Evolutionary conservation across 2,888 invertebrate species (phyloP).

Genomic region (Temnothorax unifasciatus): DNA sequence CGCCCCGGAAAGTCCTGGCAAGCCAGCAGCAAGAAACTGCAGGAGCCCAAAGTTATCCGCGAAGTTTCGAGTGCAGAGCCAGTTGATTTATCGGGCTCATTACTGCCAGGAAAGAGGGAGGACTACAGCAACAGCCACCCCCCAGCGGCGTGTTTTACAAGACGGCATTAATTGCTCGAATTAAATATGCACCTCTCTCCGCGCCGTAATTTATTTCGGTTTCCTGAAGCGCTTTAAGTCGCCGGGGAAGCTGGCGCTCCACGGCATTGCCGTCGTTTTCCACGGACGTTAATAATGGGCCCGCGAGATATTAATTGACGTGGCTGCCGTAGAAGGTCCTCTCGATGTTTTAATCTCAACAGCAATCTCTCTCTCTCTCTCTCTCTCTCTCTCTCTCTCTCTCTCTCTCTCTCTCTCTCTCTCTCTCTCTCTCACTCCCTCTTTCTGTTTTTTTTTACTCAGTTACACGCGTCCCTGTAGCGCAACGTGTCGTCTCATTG

Average conservation of each 20-base stretch:
- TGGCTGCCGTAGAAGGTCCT: slow-evolving; percentile 65
- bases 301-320: slow-evolving; percentile 76
- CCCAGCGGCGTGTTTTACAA: slow-evolving; percentile 86
- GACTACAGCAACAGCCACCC: slow-evolving; percentile 82
- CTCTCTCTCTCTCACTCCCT: background rate
- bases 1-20: slow-evolving; percentile 54
- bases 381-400: background rate
- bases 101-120: slow-evolving; percentile 82
- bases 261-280: slow-evolving; percentile 70
- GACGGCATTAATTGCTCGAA: slow-evolving; percentile 86
- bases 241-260: slow-evolving; percentile 71
- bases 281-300: slow-evolving; percentile 76
- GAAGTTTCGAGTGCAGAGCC: slow-evolving; percentile 85
- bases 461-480: background rate
- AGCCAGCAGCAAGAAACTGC: slow-evolving; percentile 72
- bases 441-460: background rate
- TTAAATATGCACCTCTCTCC: slow-evolving; percentile 86
- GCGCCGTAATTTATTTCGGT: slow-evolving; percentile 85
- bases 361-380: slow-evolving; percentile 7
- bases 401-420: background rate
- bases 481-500: slow-evolving; percentile 33
- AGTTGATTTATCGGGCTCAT: slow-evolving; percentile 86
- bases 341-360: slow-evolving; percentile 64
- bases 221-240: slow-evolving; percentile 84
- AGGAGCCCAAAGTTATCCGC: slow-evolving; percentile 83